phyloP scores from a whole-genome alignment of 1,140 invertebrate species.

The Teleogryllus occipitalis region DNA sequence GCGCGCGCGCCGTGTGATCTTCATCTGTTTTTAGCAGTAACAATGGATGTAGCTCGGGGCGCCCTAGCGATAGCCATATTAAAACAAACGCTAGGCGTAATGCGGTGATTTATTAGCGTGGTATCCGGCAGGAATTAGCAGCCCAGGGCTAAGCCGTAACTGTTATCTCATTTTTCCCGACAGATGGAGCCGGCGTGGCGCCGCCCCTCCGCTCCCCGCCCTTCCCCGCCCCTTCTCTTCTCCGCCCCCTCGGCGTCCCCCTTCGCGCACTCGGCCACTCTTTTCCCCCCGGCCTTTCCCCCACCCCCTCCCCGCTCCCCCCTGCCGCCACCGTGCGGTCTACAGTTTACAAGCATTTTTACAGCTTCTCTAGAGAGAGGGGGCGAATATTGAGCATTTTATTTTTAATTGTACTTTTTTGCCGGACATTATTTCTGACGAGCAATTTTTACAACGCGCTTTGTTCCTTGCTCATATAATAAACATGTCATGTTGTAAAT shows the following conservation, averaged over 20 bases:
- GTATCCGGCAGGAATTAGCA: constrained; percentile 3
- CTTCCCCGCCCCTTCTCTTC: too few relatives aligned
- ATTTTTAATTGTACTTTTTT: constrained; percentile 6
- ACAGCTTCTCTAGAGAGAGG: background rate
- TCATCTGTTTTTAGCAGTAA: constrained; percentile 15
- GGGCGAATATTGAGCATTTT: background rate
- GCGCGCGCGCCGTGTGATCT: constrained; percentile 7
- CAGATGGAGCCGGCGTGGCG: background rate
- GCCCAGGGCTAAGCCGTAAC: constrained; percentile 2
- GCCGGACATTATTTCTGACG: background rate
- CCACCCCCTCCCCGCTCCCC: too few relatives aligned
- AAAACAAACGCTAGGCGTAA: constrained; percentile 18
- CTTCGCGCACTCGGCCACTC: too few relatives aligned
- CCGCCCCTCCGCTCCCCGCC: background rate
- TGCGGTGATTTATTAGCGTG: constrained; percentile 13
- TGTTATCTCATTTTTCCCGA: constrained; percentile 1
- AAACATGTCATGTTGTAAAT: constrained; percentile 5
- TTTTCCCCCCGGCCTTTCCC: too few relatives aligned
- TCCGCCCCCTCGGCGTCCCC: too few relatives aligned
- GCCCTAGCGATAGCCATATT: constrained; percentile 16
- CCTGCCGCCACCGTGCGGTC: background rate
- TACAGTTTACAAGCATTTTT: background rate
- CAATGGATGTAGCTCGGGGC: constrained; percentile 12
- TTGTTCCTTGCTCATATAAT: constrained; percentile 1
- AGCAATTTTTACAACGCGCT: background rate